phyloP scores from a whole-genome alignment of 2,113 vertebrate species.

The Peromyscus maniculatus region DNA sequence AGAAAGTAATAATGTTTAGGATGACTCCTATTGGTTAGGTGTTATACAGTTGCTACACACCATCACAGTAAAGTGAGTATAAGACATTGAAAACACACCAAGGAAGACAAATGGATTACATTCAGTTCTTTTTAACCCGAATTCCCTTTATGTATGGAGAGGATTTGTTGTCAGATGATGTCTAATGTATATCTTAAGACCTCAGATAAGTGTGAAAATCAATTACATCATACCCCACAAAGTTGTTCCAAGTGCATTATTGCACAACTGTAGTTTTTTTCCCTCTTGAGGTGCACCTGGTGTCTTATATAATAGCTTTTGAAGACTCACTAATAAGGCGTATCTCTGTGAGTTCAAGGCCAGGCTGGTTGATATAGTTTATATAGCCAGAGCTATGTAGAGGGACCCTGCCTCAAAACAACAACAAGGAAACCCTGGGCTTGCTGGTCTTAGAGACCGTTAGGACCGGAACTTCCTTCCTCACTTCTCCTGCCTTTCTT shows the following conservation, averaged over 20 bases:
- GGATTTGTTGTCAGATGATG: slow-evolving; percentile 25
- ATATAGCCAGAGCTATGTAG: background rate
- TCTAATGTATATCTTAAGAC: slow-evolving; percentile 18
- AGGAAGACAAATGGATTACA: slow-evolving; percentile 1
- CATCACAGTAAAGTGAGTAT: background rate
- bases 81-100: slow-evolving; percentile 35
- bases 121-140: background rate
- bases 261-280: background rate
- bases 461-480: background rate
- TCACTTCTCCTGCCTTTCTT: background rate
- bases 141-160: background rate
- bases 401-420: background rate
- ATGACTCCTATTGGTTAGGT: background rate
- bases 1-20: background rate
- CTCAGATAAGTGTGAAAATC: background rate
- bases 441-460: background rate
- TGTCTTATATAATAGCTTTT: background rate
- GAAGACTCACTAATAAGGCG: background rate
- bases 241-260: background rate
- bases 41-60: background rate
- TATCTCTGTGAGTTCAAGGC: background rate
- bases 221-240: background rate
- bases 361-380: background rate
- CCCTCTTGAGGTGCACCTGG: background rate
- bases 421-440: background rate